Base-by-base conservation (phyloP, 2,888 invertebrate genomes). In the Heteromurus nitidus region DNA sequence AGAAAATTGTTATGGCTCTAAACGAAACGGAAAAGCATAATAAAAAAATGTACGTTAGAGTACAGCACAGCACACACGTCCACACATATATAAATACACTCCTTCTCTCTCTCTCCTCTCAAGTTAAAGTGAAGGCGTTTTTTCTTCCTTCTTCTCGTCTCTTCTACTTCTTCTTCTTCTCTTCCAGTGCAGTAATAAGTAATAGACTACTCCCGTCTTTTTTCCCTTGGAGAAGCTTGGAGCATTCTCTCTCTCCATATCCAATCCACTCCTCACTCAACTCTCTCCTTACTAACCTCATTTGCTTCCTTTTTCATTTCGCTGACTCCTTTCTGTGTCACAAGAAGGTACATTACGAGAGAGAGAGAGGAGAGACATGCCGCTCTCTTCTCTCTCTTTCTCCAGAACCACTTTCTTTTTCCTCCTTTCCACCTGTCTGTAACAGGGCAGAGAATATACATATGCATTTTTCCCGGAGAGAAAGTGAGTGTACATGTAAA, bases 1-100 rank as follows among this genome's bases (percentile, higher is more conserved):
- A 67, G 65, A 53, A 68, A 68, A 67, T 50, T 53, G 31, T 68
- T 68, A 70, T 55, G 58, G 55, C 18, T 55, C 26, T 22, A 70
- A 55, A 58, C 70, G 70, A 42, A 70, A 58, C 55, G 42, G 22
- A 26, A 70, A 42, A 58, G 58, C 42, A n/a, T 26, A 50, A 67
- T 50, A 67, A 67, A 68, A n/a, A n/a, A 68, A 26, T 31, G 31
- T 53, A 68, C 36, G 28, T 16, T 20, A 53, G 47, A 11, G 64
- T 16, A n/a, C n/a, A n/a, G n/a, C n/a, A n/a, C n/a, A n/a, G n/a
- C n/a, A n/a, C n/a, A n/a, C n/a, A n/a, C 44, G 16, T 9, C n/a
- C 44, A 36, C 36, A 36, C 16, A n/a, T 3, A 2, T n/a, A n/a
- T n/a, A n/a, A n/a, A n/a, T 24, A 26, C 26, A 50, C 9, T 50